These are phyloP conservation scores for Enteromius anoplus DNA, from an alignment of 2,797 vertebrate species.

Conservation along the genomic window DNA sequence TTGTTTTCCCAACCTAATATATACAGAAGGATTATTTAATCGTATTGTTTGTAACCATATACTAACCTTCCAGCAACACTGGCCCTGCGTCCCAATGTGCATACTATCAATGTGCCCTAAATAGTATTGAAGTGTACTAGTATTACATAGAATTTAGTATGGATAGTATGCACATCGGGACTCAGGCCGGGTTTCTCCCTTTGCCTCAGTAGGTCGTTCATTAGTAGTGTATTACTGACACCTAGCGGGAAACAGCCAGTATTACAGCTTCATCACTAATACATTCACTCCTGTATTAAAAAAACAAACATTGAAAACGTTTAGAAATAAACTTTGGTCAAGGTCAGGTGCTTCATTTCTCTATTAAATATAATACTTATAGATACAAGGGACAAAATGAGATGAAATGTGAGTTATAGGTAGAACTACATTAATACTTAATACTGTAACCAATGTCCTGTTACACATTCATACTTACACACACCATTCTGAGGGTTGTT, in stretches of 20 bases:
- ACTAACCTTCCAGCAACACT: not conserved
- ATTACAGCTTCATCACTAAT: not conserved
- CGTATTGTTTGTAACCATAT: not conserved
- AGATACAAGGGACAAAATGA: not conserved
- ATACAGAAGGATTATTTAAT: not conserved
- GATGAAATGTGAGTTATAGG: not conserved
- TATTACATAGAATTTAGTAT: too few relatives aligned
- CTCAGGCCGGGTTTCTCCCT: not conserved
- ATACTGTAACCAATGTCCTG: too few relatives aligned
- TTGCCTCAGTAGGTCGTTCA: not conserved
- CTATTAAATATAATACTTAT: not conserved
- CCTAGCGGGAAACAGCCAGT: conserved; percentile 27
- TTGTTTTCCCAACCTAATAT: not conserved
- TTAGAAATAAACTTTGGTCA: not conserved
- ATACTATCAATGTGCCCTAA: too few relatives aligned
- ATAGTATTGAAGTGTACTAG: too few relatives aligned
- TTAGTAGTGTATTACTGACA: conserved; percentile 42
- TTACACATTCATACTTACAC: too few relatives aligned
- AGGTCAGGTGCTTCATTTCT: not conserved
- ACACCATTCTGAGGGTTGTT: too few relatives aligned
- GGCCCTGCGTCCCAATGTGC: too few relatives aligned
- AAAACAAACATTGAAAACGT: too few relatives aligned
- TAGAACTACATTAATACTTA: too few relatives aligned
- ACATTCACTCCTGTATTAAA: too few relatives aligned
- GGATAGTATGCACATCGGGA: too few relatives aligned